Base-by-base conservation (phyloP, 2,888 invertebrate species). In the Eristalinus sepulchralis region DNA sequence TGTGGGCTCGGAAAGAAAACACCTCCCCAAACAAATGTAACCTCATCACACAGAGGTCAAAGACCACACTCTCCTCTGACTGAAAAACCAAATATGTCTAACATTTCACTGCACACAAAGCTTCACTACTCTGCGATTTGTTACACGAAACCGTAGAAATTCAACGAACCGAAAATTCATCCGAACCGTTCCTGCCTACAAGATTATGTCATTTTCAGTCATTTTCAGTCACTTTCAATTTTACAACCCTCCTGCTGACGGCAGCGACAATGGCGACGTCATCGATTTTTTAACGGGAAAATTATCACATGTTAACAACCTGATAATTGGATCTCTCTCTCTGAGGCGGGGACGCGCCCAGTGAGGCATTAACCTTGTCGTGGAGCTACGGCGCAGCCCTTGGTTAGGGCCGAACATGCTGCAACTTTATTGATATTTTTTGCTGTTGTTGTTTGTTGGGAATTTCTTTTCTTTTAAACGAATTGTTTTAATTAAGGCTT, bases 271-370 rank as follows among this genome's bases (percentile, higher is more conserved):
- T n/a, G 5, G 1, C 67, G 8, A 39, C 39, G 55, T 55, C 36
- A 78, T 78, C 33, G 76, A 62, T 68, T 62, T 60, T 72, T 63
- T 63, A 70, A 70, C 62, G 78, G 57, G 78, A 78, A 78, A 70
- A 22, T 63, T 55, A 36, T 70, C 70, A 78, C 70, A 63, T 78
- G 77, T 33, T 78, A 78, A 63, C 70, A 70, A 78, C 77, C 62
- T 22, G 53, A 70, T 70, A 78, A 70, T 78, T 78, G 39, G 63
- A 78, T 55, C 47, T 36, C 13, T 55, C 47, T 36, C 13, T 27
- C 31, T 20, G 6, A 20, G 39, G 60, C 24, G 13, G 39, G 10
- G 8, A 39, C 5, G 33, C 20, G 59, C 13, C 62, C 9, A 17
- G 33, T n/a, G 22, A 63, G 36, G n/a, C 67, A 67, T 47, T 76